phyloP scores from a whole-genome alignment of 2,888 invertebrate genomes.

The Habroteleia sp. region DNA sequence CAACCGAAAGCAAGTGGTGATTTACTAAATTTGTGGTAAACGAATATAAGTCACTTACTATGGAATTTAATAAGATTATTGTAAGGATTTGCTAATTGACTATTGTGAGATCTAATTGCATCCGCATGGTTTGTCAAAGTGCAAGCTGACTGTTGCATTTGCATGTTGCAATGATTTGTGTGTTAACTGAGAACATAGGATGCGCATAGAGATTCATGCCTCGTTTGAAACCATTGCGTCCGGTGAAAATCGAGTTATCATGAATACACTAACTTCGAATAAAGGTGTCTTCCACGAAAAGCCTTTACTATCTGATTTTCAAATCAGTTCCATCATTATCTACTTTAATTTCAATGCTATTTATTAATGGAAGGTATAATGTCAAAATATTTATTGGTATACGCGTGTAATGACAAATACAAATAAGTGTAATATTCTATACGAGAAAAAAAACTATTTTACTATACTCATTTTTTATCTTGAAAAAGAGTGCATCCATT shows the following conservation, averaged over 20 bases:
- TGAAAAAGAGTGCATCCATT: no score
- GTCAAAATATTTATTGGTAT: no score
- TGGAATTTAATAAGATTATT: conserved; percentile 35
- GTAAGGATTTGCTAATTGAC: conserved; percentile 42
- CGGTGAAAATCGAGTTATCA: conserved; percentile 51
- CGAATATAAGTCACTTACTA: conserved; percentile 19
- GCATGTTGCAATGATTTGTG: conserved; percentile 57
- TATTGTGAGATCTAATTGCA: conserved; percentile 22
- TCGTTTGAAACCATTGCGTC: conserved; percentile 52
- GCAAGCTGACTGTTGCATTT: conserved; percentile 39
- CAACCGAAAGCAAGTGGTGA: no score
- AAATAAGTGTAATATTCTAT: no score
- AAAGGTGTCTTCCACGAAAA: conserved; percentile 41
- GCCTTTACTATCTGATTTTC: conserved; percentile 25
- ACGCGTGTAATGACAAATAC: no score
- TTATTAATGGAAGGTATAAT: no score
- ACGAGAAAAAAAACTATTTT: no score
- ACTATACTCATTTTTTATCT: no score
- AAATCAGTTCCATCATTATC: conserved; percentile 13
- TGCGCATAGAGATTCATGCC: conserved; percentile 41
- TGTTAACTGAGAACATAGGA: conserved; percentile 42
- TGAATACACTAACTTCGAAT: conserved; percentile 32
- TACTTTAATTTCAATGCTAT: no score
- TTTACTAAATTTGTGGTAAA: conserved; percentile 2
- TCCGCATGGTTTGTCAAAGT: conserved; percentile 45